phyloP scores from a whole-genome alignment of 2,113 vertebrate genomes.

The Xenus cinereus region DNA sequence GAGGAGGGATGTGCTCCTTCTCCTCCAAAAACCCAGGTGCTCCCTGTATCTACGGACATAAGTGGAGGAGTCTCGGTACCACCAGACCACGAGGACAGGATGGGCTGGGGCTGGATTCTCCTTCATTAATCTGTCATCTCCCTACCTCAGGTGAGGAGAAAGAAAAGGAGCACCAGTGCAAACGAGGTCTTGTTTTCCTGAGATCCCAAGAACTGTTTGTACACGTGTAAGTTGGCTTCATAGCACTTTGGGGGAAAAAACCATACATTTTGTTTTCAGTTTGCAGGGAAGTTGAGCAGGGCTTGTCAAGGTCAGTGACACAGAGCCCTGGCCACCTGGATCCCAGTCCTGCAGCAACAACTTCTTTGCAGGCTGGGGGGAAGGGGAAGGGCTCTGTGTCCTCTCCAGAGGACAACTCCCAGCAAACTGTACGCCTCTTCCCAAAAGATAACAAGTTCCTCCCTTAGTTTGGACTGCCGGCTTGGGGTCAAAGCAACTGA shows the following conservation, averaged over 20 bases:
- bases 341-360: accelerated
- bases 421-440: accelerated
- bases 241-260: accelerated
- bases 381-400: accelerated
- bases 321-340: background rate
- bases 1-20: background rate
- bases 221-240: accelerated
- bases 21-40: background rate
- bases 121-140: background rate
- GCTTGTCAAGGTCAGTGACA: background rate
- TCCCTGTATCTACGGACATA: background rate
- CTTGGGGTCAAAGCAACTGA: background rate
- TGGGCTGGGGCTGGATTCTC: background rate
- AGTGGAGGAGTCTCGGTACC: accelerated
- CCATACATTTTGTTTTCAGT: accelerated
- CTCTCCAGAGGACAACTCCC: background rate
- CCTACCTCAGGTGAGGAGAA: accelerated
- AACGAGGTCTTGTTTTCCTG: accelerated
- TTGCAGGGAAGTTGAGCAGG: background rate
- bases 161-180: background rate
- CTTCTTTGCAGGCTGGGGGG: too few species aligned
- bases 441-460: accelerated
- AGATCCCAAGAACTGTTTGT: accelerated
- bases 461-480: accelerated
- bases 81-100: accelerated